Base-by-base conservation (phyloP, 2,113 vertebrate genomes). In the Cygnus buccinator region DNA sequence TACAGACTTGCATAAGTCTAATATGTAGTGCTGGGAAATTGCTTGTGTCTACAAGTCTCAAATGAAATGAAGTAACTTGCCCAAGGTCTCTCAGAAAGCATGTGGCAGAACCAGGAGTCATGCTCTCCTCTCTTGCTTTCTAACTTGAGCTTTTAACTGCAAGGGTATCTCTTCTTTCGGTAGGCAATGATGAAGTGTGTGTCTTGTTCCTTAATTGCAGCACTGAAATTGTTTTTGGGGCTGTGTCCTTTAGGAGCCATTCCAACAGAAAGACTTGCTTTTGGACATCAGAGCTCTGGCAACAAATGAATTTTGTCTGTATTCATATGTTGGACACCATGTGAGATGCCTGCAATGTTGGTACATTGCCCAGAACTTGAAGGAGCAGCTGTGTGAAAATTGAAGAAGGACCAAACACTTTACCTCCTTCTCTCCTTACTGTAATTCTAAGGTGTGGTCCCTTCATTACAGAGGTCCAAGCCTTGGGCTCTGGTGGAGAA, bases 1-100 rank as follows among this genome's bases (percentile, higher is more conserved):
- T 43, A 57, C 58, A 33, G 83, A 62, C 85, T 83, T 92, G 94
- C 75, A 55, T 2, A 19, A 19, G 78, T 46, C 54, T 90, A 68
- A 76, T 68, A 35, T 25, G 66, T 31, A 25, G 91, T 48, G 82
- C 77, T 93, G 84, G 89, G 89, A 94, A 94, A 54, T 57, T 44
- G 74, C 92, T 0, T 5, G 28, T 57, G 84, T 57, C 71, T 95
- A 18, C 87, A 83, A 48, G 54, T 84, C 89, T 80, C 63, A 29
- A 8, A 41, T 22, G 23, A 87, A 90, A 63, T 93, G 72, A 87
- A 79, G 37, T 57, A 75, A 87, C 44, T 91, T 93, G 67, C 78
- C 87, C 74, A 71, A 79, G 81, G 84, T 91, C 59, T 11, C 62
- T 52, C 23, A 13, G 41, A 82, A 89, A 87, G 54, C 0, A 0